Evolutionary conservation across 2,797 vertebrate species (phyloP).

Genomic region (Zenarchopterus dispar): DNA sequence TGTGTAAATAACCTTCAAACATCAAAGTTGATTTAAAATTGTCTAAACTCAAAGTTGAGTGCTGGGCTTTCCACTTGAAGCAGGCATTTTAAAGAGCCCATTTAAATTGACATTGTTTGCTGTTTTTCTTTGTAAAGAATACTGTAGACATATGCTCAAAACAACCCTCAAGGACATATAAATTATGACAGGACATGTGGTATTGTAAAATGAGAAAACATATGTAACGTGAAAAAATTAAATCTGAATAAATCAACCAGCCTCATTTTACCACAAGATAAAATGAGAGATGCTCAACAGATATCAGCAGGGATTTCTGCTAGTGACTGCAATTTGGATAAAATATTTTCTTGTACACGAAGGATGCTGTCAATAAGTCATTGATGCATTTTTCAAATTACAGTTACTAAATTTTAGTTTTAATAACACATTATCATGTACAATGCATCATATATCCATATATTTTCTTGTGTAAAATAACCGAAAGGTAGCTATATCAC

Average conservation of each 20-base stretch:
- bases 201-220: slow-evolving; percentile 10
- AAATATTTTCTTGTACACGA: no score
- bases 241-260: slow-evolving; percentile 36
- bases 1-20: slow-evolving; percentile 47
- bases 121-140: slow-evolving; percentile 14
- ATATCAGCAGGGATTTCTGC: no score
- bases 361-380: no score
- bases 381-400: no score
- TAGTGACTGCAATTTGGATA: no score
- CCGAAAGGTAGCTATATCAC: no score
- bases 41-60: slow-evolving; percentile 36
- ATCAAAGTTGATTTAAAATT: slow-evolving; percentile 33
- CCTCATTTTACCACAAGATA: slow-evolving; percentile 3
- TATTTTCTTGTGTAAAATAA: no score
- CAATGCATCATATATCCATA: no score
- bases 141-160: slow-evolving; percentile 15
- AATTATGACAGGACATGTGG: no score
- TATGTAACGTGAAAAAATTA: slow-evolving; percentile 6
- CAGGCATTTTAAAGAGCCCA: slow-evolving; percentile 3
- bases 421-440: no score
- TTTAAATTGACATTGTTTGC: slow-evolving; percentile 12
- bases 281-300: no score
- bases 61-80: slow-evolving; percentile 15
- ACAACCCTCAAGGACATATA: slow-evolving; percentile 26
- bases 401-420: no score